A percentile compares a stretch with the other conserved stretches of the same genome.
Evolutionary conservation across 2,888 invertebrate species (phyloP).

Genomic region (Prionchulus punctatus): DNA sequence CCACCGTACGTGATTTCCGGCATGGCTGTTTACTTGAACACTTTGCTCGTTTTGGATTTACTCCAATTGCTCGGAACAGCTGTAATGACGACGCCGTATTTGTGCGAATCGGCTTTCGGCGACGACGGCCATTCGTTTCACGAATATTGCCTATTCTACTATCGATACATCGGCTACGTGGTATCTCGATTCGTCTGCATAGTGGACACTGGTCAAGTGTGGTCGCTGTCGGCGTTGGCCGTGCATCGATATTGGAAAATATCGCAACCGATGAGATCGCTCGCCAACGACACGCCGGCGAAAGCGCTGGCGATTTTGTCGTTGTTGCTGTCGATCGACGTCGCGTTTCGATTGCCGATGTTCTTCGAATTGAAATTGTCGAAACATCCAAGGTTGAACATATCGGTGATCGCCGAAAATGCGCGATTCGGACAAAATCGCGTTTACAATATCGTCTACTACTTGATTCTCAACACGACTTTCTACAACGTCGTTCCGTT

Average conservation of each 20-base stretch:
- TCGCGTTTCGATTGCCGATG: conserved; percentile 1
- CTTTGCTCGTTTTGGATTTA: neutral
- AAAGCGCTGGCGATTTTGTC: neutral
- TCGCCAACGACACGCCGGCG: neutral
- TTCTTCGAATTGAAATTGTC: neutral
- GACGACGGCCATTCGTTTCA: neutral
- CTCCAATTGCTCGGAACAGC: neutral
- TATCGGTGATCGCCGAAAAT: neutral
- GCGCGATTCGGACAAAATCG: too few species aligned
- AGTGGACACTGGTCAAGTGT: conserved; percentile 6
- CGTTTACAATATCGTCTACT: conserved; percentile 2
- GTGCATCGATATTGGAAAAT: conserved; percentile 9
- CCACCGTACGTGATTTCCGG: too few species aligned
- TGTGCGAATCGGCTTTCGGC: neutral
- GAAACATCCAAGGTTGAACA: neutral
- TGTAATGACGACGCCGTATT: neutral
- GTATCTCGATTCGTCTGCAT: neutral
- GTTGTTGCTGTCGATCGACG: neutral
- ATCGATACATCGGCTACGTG: neutral
- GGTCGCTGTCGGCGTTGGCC: conserved; percentile 5
- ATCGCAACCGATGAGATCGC: conserved; percentile 2
- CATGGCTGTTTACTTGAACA: neutral
- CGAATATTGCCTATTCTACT: neutral
- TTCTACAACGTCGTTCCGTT: conserved; percentile 5
- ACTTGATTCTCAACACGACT: neutral